phyloP scores from a whole-genome alignment of 2,113 vertebrate genomes.

The Alethe diademata region DNA sequence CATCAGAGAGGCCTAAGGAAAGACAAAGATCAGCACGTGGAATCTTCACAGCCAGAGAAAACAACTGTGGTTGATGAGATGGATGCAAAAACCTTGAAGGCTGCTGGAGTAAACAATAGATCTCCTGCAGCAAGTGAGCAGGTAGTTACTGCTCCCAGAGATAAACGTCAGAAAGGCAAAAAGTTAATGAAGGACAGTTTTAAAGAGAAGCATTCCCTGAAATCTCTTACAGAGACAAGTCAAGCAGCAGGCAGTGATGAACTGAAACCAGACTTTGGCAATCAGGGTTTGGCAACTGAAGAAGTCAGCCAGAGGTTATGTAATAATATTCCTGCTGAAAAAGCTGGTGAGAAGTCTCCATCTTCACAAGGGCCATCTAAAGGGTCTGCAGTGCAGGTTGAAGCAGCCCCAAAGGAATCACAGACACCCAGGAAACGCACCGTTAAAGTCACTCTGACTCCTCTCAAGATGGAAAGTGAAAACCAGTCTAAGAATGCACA shows the following conservation, averaged over 20 bases:
- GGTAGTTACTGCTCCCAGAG: constrained; percentile 50
- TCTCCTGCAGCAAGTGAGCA: constrained; percentile 60
- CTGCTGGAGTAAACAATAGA: constrained; percentile 42
- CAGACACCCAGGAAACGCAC: constrained; percentile 77
- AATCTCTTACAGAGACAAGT: constrained; percentile 50
- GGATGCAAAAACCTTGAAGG: constrained; percentile 59
- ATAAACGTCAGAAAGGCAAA: constrained; percentile 74
- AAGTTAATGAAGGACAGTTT: constrained; percentile 66
- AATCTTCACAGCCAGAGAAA: constrained; percentile 38
- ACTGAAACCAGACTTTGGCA: constrained; percentile 60
- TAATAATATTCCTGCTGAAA: constrained; percentile 65
- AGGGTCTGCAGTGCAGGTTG: constrained; percentile 62
- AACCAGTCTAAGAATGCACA: constrained; percentile 56
- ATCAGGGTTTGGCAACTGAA: constrained; percentile 72
- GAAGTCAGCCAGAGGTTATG: constrained; percentile 71
- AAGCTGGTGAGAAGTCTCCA: constrained; percentile 68
- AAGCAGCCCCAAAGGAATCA: constrained; percentile 72
- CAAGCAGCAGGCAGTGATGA: constrained; percentile 46
- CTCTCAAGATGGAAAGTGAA: constrained; percentile 83
- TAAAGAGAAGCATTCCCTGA: constrained; percentile 74
- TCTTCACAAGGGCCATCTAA: constrained; percentile 63
- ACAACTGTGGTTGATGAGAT: background rate
- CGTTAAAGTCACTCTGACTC: constrained; percentile 78
- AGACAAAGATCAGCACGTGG: constrained; percentile 67
- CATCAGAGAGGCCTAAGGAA: constrained; percentile 69